These are phyloP conservation scores for Lycocerus yunnanus DNA, from an alignment of 2,888 invertebrate species.

Conservation along the genomic window DNA sequence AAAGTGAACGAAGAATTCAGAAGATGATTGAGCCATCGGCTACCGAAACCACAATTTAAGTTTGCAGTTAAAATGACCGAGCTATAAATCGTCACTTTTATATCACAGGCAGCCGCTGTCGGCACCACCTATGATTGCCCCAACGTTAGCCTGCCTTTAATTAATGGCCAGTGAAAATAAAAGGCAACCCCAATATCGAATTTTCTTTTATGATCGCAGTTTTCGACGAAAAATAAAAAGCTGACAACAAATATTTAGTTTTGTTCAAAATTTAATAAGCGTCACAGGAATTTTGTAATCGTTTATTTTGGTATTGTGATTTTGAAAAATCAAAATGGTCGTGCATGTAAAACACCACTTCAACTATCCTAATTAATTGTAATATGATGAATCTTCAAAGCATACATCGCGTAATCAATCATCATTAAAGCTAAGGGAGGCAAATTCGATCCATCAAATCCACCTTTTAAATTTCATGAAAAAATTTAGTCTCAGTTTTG, in stretches of 20 bases:
- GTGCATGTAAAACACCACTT: not conserved
- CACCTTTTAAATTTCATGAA: not conserved
- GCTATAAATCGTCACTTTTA: constrained; percentile 48
- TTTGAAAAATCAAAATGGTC: not conserved
- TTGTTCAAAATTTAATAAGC: not conserved
- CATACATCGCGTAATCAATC: not conserved
- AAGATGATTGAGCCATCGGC: constrained; percentile 16
- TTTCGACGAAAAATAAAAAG: constrained; percentile 18
- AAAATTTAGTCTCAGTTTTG: not conserved
- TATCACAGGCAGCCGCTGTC: constrained; percentile 46
- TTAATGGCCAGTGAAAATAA: constrained; percentile 49
- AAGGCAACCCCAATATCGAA: constrained; percentile 40
- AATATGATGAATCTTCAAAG: constrained; percentile 2
- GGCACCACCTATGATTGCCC: constrained; percentile 46
- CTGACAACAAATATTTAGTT: constrained; percentile 8
- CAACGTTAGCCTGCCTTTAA: constrained; percentile 40
- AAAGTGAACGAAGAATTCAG: constrained; percentile 15
- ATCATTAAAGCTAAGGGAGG: not conserved
- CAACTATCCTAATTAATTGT: not conserved
- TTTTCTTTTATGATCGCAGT: constrained; percentile 29
- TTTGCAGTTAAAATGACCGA: constrained; percentile 27
- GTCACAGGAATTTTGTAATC: not conserved
- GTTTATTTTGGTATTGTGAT: not conserved
- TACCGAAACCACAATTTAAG: constrained; percentile 27
- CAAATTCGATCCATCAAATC: not conserved